Percentiles rank a stretch among this genome's conserved stretches.
Evolutionary conservation across 1,140 invertebrate genomes (phyloP).

Genomic region (Agrypnia vestita): DNA sequence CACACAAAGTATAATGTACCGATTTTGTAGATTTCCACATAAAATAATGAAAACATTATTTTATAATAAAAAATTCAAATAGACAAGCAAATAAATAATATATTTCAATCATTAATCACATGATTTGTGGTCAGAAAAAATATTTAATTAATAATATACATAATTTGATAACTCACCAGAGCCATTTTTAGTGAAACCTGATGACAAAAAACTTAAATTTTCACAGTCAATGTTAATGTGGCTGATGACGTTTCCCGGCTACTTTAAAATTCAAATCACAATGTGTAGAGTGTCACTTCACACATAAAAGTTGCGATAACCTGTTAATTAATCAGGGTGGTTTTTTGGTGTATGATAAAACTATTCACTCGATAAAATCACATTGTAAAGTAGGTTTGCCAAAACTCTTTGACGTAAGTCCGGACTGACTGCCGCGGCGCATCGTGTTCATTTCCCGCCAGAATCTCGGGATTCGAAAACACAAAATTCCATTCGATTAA

Average conservation of each 20-base stretch:
- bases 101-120: too few species aligned
- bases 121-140: too few species aligned
- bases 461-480: background rate
- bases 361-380: slow-evolving; percentile 31
- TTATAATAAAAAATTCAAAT: too few species aligned
- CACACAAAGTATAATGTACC: too few species aligned
- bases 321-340: background rate
- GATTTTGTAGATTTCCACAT: too few species aligned
- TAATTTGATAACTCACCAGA: slow-evolving; percentile 15
- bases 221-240: background rate
- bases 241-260: background rate
- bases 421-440: background rate
- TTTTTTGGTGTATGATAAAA: background rate
- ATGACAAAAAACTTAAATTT: background rate
- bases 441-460: slow-evolving; percentile 34
- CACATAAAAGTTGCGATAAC: background rate
- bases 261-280: background rate
- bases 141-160: too few species aligned
- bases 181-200: slow-evolving; percentile 21
- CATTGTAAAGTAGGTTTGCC: slow-evolving; percentile 21
- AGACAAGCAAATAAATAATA: too few species aligned
- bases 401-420: slow-evolving; percentile 7
- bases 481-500: slow-evolving; percentile 2
- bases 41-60: too few species aligned
- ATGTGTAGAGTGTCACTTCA: background rate